Evolutionary conservation across 2,113 vertebrate species (phyloP).

Genomic region (Proterorhinus semilunaris): DNA sequence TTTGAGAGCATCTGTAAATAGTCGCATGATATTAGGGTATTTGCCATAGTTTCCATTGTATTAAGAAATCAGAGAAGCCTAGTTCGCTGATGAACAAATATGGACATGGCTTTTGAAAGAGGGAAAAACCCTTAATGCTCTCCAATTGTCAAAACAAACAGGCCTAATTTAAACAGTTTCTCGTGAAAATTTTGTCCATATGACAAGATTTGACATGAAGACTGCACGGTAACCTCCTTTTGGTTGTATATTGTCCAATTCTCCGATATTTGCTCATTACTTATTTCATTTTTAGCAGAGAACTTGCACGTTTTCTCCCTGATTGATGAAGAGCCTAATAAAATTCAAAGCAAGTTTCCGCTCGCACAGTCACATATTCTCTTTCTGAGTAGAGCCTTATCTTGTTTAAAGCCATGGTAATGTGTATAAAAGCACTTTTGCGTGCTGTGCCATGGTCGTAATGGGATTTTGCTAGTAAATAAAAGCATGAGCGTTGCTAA

Average conservation of each 20-base stretch:
- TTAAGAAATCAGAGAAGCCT: conserved; percentile 39
- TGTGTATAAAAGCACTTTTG: conserved; percentile 69
- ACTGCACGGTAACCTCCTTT: not conserved
- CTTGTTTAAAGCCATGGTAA: conserved; percentile 64
- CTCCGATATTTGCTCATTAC: not conserved
- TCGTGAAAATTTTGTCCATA: conserved; percentile 37
- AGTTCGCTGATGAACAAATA: conserved; percentile 48
- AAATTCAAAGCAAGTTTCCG: conserved; percentile 58
- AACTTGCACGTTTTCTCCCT: conserved; percentile 17
- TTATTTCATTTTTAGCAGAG: not conserved
- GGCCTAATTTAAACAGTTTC: conserved; percentile 47
- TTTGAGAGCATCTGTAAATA: not conserved
- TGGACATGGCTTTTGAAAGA: conserved; percentile 62
- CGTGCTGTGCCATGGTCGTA: conserved; percentile 53
- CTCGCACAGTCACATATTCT: conserved; percentile 51
- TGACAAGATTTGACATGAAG: conserved; percentile 41
- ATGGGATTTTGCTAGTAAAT: conserved; percentile 66
- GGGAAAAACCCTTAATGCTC: conserved; percentile 71
- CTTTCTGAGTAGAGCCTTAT: conserved; percentile 66
- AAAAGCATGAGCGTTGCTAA: conserved; percentile 63
- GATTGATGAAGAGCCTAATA: conserved; percentile 63
- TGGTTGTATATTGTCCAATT: not conserved
- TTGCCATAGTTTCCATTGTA: conserved; percentile 17
- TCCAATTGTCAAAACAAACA: conserved; percentile 84
- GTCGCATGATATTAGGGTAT: not conserved